Base-by-base conservation (phyloP, 1,140 invertebrate genomes). In the Lethrus apterus region DNA sequence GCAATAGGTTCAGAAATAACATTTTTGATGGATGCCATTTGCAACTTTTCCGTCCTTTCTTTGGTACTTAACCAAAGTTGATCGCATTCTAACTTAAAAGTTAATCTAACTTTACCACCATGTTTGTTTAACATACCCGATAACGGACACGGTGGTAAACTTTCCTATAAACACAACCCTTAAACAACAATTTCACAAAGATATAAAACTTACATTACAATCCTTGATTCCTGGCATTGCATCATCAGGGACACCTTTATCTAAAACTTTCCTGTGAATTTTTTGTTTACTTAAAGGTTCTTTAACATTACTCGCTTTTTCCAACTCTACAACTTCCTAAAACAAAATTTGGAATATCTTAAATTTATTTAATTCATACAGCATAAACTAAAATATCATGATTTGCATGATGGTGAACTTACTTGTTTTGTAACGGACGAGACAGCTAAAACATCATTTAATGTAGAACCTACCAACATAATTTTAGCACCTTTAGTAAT, bases 1-100 rank as follows among this genome's bases (percentile, higher is more conserved):
- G 86, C 84, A 56, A 95, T 92, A 11, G 89, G 79, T 74, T 95
- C 90, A 18, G 75, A 76, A 10, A 84, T 73, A 53, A 90, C 77
- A 69, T 80, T 81, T 72, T 91, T 90, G 52, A 95, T 93, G 18
- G 88, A 86, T 57, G 80, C 86, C 85, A 95, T 92, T 48, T 84
- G 79, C 60, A 95, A 76, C 71, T 94, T 95, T 58, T 94, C 89
- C 53, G 92, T 95, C 56, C 90, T 73, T 70, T 95, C 90, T 73
- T 93, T 94, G 11, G 90, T 94, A 30, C 90, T 89, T 40, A 94
- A 81, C 92, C 92, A 95, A 4, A 95, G 68, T 65, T 95, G 88
- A 68, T 94, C 91, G 46, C 81, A 74, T 68, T 94, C 91, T 55
- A 93, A 71, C 75, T 94, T 95, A 65, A 95, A 94, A 29, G 91